Percentiles rank a stretch among this genome's conserved stretches.
These are phyloP conservation scores for Seriola dumerili DNA, from an alignment of 2,113 vertebrate species.

Conservation along the genomic window DNA sequence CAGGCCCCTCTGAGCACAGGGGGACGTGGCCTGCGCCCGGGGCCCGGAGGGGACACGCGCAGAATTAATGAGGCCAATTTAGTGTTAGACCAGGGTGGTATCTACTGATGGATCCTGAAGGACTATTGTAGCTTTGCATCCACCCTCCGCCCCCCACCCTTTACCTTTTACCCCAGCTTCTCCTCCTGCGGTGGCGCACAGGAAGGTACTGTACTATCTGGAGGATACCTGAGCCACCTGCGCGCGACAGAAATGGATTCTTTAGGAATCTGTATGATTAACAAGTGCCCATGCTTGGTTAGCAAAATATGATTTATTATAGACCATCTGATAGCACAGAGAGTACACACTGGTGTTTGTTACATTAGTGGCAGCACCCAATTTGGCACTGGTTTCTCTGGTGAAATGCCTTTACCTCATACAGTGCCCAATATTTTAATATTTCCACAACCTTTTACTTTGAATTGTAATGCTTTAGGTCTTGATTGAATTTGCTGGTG, in stretches of 20 bases:
- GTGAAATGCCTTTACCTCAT: conserved; percentile 9
- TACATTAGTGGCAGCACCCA: conserved; percentile 3
- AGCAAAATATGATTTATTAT: conserved; percentile 50
- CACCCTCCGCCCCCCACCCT: conserved; percentile 8
- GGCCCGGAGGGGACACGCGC: conserved; percentile 70
- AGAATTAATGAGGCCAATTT: conserved; percentile 84
- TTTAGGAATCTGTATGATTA: conserved; percentile 43
- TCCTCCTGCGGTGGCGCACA: conserved; percentile 18
- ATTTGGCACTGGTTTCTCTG: background rate
- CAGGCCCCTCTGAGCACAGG: conserved; percentile 57
- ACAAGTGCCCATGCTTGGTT: conserved; percentile 28
- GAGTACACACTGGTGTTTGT: conserved; percentile 22
- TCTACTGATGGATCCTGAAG: conserved; percentile 72
- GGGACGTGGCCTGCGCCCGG: conserved; percentile 52
- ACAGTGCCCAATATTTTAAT: background rate
- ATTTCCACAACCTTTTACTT: background rate
- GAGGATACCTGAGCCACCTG: conserved; percentile 39
- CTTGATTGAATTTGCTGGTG: background rate
- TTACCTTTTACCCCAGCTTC: conserved; percentile 29
- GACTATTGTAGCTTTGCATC: conserved; percentile 61
- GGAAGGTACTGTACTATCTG: conserved; percentile 37
- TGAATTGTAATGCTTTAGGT: background rate
- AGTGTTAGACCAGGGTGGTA: conserved; percentile 62
- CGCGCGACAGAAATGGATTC: conserved; percentile 44
- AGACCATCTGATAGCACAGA: conserved; percentile 3